Evolutionary conservation across 2,113 vertebrate genomes (phyloP).

Genomic region (Crotalus viridis): DNA sequence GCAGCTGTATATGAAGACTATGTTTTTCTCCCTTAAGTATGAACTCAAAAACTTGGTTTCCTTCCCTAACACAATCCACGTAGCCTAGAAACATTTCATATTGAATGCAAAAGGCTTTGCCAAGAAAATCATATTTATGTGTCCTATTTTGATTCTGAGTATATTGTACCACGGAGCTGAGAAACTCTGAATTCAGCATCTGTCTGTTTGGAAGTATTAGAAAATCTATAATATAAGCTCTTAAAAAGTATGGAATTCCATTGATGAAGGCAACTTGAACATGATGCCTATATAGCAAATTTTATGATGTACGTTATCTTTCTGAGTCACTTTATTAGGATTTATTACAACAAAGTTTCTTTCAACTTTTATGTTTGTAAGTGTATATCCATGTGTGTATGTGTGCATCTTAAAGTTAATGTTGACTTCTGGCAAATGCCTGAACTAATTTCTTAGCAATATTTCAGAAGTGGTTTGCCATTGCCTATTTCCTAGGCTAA

Average conservation of each 20-base stretch:
- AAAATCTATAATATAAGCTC: not conserved
- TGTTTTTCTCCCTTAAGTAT: not conserved
- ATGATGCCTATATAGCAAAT: not conserved
- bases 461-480: not conserved
- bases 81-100: not conserved
- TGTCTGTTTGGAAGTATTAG: not conserved
- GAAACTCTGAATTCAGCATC: not conserved
- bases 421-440: not conserved
- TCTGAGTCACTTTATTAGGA: not conserved
- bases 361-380: not conserved
- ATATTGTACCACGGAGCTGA: not conserved
- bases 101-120: not conserved
- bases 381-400: not conserved
- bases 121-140: not conserved
- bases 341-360: not conserved
- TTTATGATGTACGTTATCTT: not conserved
- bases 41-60: constrained; percentile 4
- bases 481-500: not conserved
- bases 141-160: not conserved
- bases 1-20: not conserved
- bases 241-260: not conserved
- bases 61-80: not conserved
- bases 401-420: not conserved
- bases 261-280: not conserved
- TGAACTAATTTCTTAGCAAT: not conserved